These are phyloP conservation scores for Euspilapteryx auroguttella DNA, from an alignment of 2,888 invertebrate species.

Conservation along the genomic window DNA sequence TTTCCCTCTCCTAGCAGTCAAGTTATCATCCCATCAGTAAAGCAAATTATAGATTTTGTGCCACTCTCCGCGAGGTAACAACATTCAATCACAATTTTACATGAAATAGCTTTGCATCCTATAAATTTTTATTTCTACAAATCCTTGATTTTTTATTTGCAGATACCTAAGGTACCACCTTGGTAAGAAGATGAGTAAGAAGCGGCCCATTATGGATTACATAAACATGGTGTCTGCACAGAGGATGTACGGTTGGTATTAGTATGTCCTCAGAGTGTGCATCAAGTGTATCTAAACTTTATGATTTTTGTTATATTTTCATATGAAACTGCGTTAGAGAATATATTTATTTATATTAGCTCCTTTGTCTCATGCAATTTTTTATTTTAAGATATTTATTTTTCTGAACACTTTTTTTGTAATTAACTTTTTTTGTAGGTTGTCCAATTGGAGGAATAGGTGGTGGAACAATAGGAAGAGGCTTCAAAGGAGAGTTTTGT, in stretches of 20 bases:
- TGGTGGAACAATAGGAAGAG: conserved; percentile 79
- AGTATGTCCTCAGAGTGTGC: not conserved
- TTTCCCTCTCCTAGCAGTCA: conserved; percentile 76
- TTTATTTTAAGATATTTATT: too few relatives aligned
- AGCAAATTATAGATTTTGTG: conserved; percentile 71
- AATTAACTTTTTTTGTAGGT: conserved; percentile 48
- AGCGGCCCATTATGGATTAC: conserved; percentile 80
- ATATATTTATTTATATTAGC: too few relatives aligned
- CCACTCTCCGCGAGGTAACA: conserved; percentile 71
- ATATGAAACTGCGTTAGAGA: not conserved
- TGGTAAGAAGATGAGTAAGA: conserved; percentile 63
- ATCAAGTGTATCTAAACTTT: not conserved
- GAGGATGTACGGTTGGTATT: conserved; percentile 78
- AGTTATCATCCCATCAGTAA: conserved; percentile 63
- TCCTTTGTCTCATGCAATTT: too few relatives aligned
- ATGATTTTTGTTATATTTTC: not conserved
- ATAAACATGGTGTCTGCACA: conserved; percentile 69
- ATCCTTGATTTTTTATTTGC: conserved; percentile 13
- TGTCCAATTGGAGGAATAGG: conserved; percentile 58
- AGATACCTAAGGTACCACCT: conserved; percentile 77
- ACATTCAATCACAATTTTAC: not conserved
- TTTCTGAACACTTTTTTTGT: conserved; percentile 5
- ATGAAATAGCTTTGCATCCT: not conserved
- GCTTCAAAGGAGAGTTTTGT: conserved; percentile 92
- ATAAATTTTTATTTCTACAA: not conserved